A percentile compares a stretch with the other conserved stretches of the same genome.
Conservation (phyloP, 2,888 invertebrate genomes). For the Tricholauxania praeusta region DNA sequence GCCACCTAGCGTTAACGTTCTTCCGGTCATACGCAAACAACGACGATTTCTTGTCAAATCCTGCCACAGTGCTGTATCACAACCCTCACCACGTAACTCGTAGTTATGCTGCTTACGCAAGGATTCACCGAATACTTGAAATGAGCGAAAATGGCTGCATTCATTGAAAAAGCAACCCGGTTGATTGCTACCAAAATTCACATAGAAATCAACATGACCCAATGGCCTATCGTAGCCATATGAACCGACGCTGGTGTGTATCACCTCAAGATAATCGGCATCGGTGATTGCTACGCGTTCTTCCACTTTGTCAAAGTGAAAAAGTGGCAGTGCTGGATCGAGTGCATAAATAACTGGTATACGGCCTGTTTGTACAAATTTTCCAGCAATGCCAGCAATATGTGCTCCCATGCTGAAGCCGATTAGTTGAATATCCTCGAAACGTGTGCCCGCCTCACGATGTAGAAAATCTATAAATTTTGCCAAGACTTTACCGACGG, state of each 20-base stretch:
- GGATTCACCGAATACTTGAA: conserved; percentile 58
- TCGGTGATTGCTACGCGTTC: conserved; percentile 72
- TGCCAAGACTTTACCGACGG: conserved; percentile 72
- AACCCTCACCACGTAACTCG: conserved; percentile 49
- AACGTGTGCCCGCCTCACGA: conserved; percentile 69
- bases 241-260: conserved; percentile 75
- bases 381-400: conserved; percentile 72
- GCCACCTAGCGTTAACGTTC: conserved; percentile 53
- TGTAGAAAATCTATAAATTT: conserved; percentile 76
- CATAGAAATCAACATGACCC: conserved; percentile 73
- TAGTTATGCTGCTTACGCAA: conserved; percentile 43
- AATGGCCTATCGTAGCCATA: conserved; percentile 65
- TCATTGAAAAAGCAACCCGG: conserved; percentile 71
- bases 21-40: conserved; percentile 51
- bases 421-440: conserved; percentile 60
- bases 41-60: conserved; percentile 53
- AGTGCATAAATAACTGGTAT: conserved; percentile 68
- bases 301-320: conserved; percentile 55
- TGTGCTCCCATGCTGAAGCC: conserved; percentile 75
- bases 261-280: conserved; percentile 79
- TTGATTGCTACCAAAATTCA: conserved; percentile 73
- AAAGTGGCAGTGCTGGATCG: conserved; percentile 74
- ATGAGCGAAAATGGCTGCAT: conserved; percentile 63
- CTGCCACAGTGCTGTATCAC: conserved; percentile 53
- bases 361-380: conserved; percentile 57